Conservation (phyloP, 2,797 vertebrate species). For the Gymnopithys bicolor region DNA sequence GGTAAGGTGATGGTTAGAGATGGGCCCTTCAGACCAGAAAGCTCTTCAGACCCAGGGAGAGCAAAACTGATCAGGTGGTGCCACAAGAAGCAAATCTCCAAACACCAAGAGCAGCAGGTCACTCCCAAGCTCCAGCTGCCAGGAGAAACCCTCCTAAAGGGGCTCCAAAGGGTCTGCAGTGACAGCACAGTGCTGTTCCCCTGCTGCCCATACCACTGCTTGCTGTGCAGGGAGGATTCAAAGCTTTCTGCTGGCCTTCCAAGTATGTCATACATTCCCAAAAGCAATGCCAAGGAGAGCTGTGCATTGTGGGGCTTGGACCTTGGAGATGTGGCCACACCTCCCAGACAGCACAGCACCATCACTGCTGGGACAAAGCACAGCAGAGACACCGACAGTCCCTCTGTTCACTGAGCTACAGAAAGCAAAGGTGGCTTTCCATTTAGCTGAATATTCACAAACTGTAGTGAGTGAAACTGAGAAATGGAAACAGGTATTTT, state of each 20-base stretch:
- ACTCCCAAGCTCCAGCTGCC: neutral
- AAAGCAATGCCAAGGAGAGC: rapidly evolving
- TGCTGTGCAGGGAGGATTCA: too few species aligned
- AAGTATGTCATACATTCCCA: too few species aligned
- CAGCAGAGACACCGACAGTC: neutral
- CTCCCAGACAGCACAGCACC: too few species aligned
- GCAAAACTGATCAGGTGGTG: neutral
- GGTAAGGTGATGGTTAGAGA: neutral
- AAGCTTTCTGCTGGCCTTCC: neutral
- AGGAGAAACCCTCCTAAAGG: rapidly evolving
- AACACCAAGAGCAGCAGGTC: neutral
- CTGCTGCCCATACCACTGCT: rapidly evolving
- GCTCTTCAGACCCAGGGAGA: neutral
- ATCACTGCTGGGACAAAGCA: neutral
- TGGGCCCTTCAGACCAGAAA: neutral
- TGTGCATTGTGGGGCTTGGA: rapidly evolving
- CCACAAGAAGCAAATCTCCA: neutral
- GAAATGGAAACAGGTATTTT: neutral
- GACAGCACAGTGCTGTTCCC: rapidly evolving
- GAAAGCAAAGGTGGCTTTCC: neutral
- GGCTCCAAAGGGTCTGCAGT: neutral
- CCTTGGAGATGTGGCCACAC: neutral
- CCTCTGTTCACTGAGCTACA: neutral
- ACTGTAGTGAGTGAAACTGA: neutral
- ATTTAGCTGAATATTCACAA: neutral